Percentiles rank a stretch among this genome's conserved stretches.
These are phyloP conservation scores for Cardiocondyla obscurior DNA, from an alignment of 1,140 invertebrate species.

Conservation along the genomic window DNA sequence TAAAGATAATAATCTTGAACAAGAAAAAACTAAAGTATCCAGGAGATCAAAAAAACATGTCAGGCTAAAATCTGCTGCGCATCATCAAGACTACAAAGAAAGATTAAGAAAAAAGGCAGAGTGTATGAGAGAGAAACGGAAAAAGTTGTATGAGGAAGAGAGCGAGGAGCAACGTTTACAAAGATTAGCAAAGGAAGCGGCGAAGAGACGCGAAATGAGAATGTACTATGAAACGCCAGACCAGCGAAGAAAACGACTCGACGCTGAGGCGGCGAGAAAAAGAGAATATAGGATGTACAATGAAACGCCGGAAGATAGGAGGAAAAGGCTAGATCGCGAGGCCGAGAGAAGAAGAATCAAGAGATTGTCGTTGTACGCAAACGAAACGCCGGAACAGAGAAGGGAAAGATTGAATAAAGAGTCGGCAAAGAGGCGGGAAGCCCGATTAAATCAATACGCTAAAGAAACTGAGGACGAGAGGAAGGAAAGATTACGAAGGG, in stretches of 20 bases:
- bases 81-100: conserved; percentile 64
- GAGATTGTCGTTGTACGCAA: conserved; percentile 74
- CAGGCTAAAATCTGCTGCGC: conserved; percentile 26
- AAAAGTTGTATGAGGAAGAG: conserved; percentile 71
- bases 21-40: conserved; percentile 37
- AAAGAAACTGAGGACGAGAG: conserved; percentile 76
- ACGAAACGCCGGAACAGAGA: conserved; percentile 74
- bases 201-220: conserved; percentile 73
- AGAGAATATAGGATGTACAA: conserved; percentile 76
- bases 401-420: conserved; percentile 75
- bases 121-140: conserved; percentile 74
- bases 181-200: conserved; percentile 71
- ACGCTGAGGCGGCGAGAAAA: conserved; percentile 76
- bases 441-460: conserved; percentile 75
- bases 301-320: conserved; percentile 76
- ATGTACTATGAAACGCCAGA: conserved; percentile 77
- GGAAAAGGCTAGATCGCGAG: conserved; percentile 75
- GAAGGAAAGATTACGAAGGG: conserved; percentile 73
- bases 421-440: conserved; percentile 74
- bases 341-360: conserved; percentile 76
- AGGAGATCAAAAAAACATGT: conserved; percentile 51
- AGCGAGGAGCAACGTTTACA: conserved; percentile 66
- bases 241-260: conserved; percentile 74
- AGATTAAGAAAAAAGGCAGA: conserved; percentile 70
- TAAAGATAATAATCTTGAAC: conserved; percentile 5